Conservation (phyloP, 2,797 vertebrate species). For the Halcyon smyrnensis region DNA sequence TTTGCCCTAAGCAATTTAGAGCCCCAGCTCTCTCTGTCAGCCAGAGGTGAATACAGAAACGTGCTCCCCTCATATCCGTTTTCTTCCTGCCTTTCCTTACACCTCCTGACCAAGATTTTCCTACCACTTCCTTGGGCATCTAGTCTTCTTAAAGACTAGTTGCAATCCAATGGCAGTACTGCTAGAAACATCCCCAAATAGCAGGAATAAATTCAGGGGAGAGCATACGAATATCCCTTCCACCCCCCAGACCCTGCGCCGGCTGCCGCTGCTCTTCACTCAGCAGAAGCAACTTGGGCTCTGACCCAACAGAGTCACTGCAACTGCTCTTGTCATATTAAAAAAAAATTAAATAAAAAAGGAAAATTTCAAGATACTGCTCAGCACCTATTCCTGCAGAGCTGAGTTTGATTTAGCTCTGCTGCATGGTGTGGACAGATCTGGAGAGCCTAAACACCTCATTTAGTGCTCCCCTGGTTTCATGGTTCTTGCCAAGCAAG, state of each 20-base stretch:
- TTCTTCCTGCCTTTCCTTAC: neutral
- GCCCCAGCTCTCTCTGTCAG: fast-evolving
- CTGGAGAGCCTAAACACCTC: neutral
- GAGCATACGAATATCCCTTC: fast-evolving
- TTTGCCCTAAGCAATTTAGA: neutral
- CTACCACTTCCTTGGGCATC: neutral
- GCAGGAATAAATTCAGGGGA: fast-evolving
- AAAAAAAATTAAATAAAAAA: neutral
- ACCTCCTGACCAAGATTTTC: neutral
- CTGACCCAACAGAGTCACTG: too few species aligned
- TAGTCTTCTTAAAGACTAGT: neutral
- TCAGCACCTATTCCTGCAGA: neutral
- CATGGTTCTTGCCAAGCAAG: neutral
- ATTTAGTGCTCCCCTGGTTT: fast-evolving
- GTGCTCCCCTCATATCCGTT: fast-evolving
- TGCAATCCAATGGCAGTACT: neutral
- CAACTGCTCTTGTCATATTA: neutral
- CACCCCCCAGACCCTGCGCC: fast-evolving
- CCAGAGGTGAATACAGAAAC: neutral
- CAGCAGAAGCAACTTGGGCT: neutral
- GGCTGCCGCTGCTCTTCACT: fast-evolving
- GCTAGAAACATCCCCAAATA: neutral
- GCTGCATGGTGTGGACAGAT: fast-evolving
- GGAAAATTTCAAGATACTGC: neutral
- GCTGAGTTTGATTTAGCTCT: neutral